These are phyloP conservation scores for Seriola dumerili DNA, from an alignment of 2,113 vertebrate genomes.

Conservation along the genomic window DNA sequence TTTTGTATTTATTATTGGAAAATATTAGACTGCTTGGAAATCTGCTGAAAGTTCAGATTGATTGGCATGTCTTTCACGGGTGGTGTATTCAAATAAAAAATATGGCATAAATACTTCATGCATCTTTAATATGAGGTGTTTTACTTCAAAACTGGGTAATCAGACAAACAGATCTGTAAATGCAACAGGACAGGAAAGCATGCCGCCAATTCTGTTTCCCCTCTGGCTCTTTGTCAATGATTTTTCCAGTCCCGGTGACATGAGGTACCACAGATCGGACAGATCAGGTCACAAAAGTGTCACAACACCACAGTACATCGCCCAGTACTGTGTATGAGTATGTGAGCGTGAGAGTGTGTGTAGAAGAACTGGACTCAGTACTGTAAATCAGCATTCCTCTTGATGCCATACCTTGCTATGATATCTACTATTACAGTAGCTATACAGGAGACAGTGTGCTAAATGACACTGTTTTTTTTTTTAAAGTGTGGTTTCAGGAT, in stretches of 20 bases:
- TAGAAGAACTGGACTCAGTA: background rate
- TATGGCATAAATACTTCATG: background rate
- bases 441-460: background rate
- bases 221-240: constrained; percentile 20
- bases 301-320: background rate
- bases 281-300: constrained; percentile 15
- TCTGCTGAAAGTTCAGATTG: too few species aligned
- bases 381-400: constrained; percentile 27
- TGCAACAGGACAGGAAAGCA: background rate
- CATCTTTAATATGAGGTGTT: constrained; percentile 8
- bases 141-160: constrained; percentile 9
- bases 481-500: constrained; percentile 6
- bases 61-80: too few species aligned
- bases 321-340: background rate
- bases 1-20: constrained; percentile 10
- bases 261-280: background rate
- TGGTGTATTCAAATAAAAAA: too few species aligned
- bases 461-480: background rate
- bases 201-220: background rate
- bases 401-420: constrained; percentile 18
- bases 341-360: constrained; percentile 9
- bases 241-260: constrained; percentile 43
- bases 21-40: background rate
- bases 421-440: background rate
- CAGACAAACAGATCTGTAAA: background rate